Evolutionary conservation across 2,888 invertebrate genomes (phyloP), one percentile per base, ranked within the genome.

Genomic region (Osmoderma eremita): DNA sequence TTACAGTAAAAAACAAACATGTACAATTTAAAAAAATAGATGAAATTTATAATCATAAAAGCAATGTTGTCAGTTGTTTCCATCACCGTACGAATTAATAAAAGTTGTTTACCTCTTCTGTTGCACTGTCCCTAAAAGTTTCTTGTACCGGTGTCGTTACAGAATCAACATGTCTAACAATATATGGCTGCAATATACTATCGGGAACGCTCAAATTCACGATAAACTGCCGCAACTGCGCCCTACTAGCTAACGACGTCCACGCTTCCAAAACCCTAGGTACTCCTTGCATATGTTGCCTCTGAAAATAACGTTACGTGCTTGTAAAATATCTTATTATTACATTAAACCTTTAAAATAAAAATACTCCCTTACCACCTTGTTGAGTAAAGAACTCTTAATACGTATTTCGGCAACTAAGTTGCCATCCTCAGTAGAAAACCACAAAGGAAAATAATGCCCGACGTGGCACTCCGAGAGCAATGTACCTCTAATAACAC

Each of bases 181-280:
- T 78, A 67, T 78, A 81, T 10, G 77, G 79, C 65, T 79, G 77
- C 49, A 81, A 67, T 56, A 76, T 73, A 66, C 75, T 74, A 24
- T 75, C 73, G 2, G 78, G 75, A 15, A 80, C 74, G 63, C 75
- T 75, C 30, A 81, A 70, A 68, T 75, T 77, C 1, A 75, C 65
- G 41, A 81, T 71, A 58, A 78, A 75, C 20, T 75, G 73, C 12
- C 77, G 72, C 36, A 81, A 68, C 24, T 79, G 78, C 10, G 75
- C 70, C 39, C 78, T 71, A 66, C 78, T 78, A 0, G 75, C 78
- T 50, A 75, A 69, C 22, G 77, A 64, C 2, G 80, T 76, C 80
- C 80, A 83, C 61, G 78, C 77, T 39, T 80, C 81, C 18, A 83
- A 73, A 36, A 76, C 79, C 49, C 72, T 72, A 5, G 79, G 77